Percentiles rank a stretch among this genome's conserved stretches.
Evolutionary conservation across 2,888 invertebrate species (phyloP).

Genomic region (Willowsia nigromaculata): DNA sequence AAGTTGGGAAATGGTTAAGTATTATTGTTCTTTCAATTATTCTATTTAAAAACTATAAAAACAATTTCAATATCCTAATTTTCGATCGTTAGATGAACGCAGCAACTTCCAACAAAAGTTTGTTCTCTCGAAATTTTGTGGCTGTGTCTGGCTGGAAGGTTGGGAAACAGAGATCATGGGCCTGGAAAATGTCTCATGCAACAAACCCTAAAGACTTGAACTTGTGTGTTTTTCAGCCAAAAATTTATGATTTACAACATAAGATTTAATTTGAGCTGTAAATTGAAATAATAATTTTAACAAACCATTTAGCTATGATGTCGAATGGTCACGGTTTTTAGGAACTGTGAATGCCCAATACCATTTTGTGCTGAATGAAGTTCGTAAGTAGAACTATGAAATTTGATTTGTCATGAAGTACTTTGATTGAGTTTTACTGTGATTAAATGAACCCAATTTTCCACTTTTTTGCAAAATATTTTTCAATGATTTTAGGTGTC

Average conservation of each 20-base stretch:
- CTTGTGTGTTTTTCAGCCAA: neutral
- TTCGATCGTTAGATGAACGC: neutral
- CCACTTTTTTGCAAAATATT: too few relatives aligned
- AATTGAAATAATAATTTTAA: too few relatives aligned
- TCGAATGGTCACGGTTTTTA: conserved; percentile 46
- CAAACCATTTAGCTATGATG: conserved; percentile 27
- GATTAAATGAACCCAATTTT: too few relatives aligned
- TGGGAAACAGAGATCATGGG: conserved; percentile 25
- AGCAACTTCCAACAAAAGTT: conserved; percentile 26
- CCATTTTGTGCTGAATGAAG: conserved; percentile 52
- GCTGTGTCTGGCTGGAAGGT: conserved; percentile 14
- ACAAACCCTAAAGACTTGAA: neutral
- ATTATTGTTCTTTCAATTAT: neutral
- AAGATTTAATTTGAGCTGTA: too few relatives aligned
- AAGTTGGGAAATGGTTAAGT: neutral
- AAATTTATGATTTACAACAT: too few relatives aligned
- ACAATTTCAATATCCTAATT: neutral
- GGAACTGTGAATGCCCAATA: conserved; percentile 60
- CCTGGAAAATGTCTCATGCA: neutral
- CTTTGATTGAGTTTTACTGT: too few relatives aligned
- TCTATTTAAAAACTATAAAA: too few relatives aligned
- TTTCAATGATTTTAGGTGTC: conserved; percentile 12
- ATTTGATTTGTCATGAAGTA: too few relatives aligned
- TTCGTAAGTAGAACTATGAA: conserved; percentile 30
- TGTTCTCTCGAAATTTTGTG: conserved; percentile 45